These are phyloP conservation scores for Arizona elegans DNA, from an alignment of 2,113 vertebrate species.

Conservation along the genomic window DNA sequence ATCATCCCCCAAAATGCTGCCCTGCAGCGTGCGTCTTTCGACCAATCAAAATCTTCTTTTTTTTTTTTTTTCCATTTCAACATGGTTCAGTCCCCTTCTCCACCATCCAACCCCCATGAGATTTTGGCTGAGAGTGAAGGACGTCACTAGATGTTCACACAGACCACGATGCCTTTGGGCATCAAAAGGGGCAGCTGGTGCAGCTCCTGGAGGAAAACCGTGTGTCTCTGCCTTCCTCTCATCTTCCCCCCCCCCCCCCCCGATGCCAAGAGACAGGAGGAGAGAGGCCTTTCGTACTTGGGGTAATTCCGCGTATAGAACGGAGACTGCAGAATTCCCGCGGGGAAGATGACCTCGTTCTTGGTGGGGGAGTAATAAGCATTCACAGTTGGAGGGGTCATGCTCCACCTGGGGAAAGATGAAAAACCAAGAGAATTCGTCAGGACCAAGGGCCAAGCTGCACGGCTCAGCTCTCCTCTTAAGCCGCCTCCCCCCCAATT, in stretches of 20 bases:
- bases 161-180: background rate
- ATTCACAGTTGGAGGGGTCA: constrained; percentile 94
- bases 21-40: background rate
- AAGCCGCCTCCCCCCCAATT: background rate
- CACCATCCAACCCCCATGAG: too few relatives aligned
- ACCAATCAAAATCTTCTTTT: too few relatives aligned
- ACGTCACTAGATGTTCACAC: too few relatives aligned
- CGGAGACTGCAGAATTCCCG: constrained; percentile 90
- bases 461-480: background rate
- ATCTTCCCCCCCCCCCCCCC: background rate
- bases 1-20: too few relatives aligned
- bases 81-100: background rate
- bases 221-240: background rate
- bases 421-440: background rate
- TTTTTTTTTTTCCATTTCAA: background rate
- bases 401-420: constrained; percentile 85
- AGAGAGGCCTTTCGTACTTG: constrained; percentile 72
- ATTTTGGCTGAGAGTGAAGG: too few relatives aligned
- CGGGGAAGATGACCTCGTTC: constrained; percentile 95
- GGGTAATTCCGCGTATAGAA: constrained; percentile 88
- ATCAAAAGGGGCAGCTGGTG: background rate
- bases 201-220: background rate
- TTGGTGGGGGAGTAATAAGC: constrained; percentile 98
- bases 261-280: background rate
- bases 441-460: too few relatives aligned